Evolutionary conservation across 2,113 vertebrate species (phyloP).

Genomic region (mouse (Mus musculus)): GRCm39 chrX:69167501-69168000

Average conservation of each 20-base stretch:
- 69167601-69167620: neutral
- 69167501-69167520: neutral
- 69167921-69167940: neutral
- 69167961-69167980: neutral
- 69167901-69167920: neutral
- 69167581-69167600: neutral
- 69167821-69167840: slow-evolving; percentile 7
- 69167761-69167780: neutral
- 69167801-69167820: neutral
- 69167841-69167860: neutral
- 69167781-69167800: neutral
- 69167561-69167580: neutral
- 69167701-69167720: neutral
- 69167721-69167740: neutral
- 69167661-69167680: neutral
- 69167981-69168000: neutral
- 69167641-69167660: neutral
- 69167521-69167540: neutral
- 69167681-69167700: neutral
- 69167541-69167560: neutral
- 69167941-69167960: slow-evolving; percentile 22
- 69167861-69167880: neutral
- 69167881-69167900: slow-evolving; percentile 31
- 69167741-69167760: neutral
- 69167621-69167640: neutral